These are phyloP conservation scores for Channa argus DNA, from an alignment of 2,113 vertebrate genomes.

Conservation along the genomic window DNA sequence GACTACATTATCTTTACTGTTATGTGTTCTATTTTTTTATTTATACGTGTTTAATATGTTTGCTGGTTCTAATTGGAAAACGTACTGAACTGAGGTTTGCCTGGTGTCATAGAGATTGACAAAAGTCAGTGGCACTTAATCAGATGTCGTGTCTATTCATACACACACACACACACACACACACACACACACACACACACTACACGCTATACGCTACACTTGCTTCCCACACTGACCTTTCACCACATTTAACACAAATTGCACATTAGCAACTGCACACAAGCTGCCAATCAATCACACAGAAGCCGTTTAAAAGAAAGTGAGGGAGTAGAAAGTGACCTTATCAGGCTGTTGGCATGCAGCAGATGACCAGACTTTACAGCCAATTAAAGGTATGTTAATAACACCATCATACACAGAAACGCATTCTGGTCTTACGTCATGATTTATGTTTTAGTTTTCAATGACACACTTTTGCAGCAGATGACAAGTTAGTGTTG, in stretches of 20 bases:
- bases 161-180: neutral
- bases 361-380: too few species aligned
- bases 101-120: constrained; percentile 18
- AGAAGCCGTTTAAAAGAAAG: neutral
- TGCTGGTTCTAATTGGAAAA: constrained; percentile 16
- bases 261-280: constrained; percentile 25
- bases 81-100: neutral
- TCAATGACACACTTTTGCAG: neutral
- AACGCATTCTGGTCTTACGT: neutral
- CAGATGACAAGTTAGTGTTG: neutral
- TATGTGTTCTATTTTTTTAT: neutral
- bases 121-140: constrained; percentile 37
- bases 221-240: constrained; percentile 48
- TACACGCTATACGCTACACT: neutral
- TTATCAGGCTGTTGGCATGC: constrained; percentile 1
- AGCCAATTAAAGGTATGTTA: too few species aligned
- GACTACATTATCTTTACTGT: too few species aligned
- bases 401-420: neutral
- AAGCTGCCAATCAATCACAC: constrained; percentile 27
- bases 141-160: constrained; percentile 12
- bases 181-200: constrained; percentile 3
- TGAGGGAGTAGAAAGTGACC: neutral
- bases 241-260: constrained; percentile 16
- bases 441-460: neutral
- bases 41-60: neutral